Base-by-base conservation (phyloP, 64 coral and sea anemone genomes). In the Anthopleura sola region DNA sequence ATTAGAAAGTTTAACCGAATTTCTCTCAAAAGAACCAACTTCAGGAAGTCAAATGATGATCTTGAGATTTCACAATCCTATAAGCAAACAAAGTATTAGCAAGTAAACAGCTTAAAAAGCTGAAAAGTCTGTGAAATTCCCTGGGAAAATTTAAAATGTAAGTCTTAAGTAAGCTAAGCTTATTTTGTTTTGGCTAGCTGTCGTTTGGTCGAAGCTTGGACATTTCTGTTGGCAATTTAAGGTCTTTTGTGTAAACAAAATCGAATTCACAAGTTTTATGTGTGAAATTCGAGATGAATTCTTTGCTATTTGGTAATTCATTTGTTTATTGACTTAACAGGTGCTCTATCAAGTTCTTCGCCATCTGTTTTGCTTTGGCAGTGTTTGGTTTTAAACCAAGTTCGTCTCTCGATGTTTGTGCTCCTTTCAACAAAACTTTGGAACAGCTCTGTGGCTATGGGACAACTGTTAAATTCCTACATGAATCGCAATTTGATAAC, bases 261-360 rank as follows among this genome's bases (percentile, higher is more conserved):
- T 71, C 66, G 28, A 71, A 34, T 71, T 71, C 29, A 34, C 66
- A 36, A 71, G 66, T 71, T 71, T 71, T 5, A 71, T 32, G 66
- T 71, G 66, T 71, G 66, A 71, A 71, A 71, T 71, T 71, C 29
- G 14, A 32, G 66, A 32, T 71, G 66, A 34, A 71, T 71, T 71
- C n/a, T 71, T 71, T 71, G 15, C n/a, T 34, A 71, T 71, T 71
- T 34, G 29, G 66, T 71, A 14, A 32, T 34, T 71, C 34, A 32
- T 71, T 71, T 34, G 66, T 36, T 71, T 71, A 13, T 71, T 71
- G 66, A 71, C 66, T 71, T 71, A 71, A 71, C 66, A 71, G 66
- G 66, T 71, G 66, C 66, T 71, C 12, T 32, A 31, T 71, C 5
- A 71, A 71, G 34, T n/a, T 29, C 28, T 36, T 71, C 26, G 66